Evolutionary conservation across 2,113 vertebrate genomes (phyloP).

Genomic region (Meriones unguiculatus): DNA sequence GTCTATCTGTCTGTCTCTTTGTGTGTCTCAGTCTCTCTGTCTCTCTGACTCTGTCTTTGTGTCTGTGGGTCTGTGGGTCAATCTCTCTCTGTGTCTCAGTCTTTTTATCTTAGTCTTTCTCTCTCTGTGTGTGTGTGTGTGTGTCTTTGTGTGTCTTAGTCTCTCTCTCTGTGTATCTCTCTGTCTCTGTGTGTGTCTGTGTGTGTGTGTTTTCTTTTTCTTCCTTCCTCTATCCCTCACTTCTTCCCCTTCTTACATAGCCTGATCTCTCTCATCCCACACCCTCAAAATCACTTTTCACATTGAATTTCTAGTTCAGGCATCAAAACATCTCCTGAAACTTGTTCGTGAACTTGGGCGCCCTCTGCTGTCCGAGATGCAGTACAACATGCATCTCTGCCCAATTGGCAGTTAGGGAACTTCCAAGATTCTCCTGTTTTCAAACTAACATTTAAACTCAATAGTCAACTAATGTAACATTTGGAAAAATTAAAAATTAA

Average conservation of each 20-base stretch:
- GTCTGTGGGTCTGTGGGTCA: no score
- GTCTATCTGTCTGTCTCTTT: no score
- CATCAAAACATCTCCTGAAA: constrained; percentile 1
- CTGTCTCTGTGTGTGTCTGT: not conserved
- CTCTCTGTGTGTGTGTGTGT: no score
- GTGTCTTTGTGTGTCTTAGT: not conserved
- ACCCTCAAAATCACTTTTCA: not conserved
- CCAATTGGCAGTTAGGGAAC: not conserved
- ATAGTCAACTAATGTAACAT: not conserved
- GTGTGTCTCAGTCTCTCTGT: no score
- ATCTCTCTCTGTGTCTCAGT: no score
- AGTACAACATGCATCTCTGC: constrained; percentile 39
- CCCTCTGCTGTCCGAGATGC: constrained; percentile 77
- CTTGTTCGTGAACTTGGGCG: constrained; percentile 71
- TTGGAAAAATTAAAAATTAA: constrained; percentile 44
- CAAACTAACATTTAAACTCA: not conserved
- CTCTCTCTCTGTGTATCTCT: not conserved
- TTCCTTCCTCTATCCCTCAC: not conserved
- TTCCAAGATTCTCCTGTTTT: constrained; percentile 34
- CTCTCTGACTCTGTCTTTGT: no score
- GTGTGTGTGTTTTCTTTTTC: not conserved
- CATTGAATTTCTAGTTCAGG: not conserved
- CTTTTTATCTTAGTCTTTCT: no score
- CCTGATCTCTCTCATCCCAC: not conserved
- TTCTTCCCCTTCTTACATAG: not conserved